Conservation (phyloP, 2,797 vertebrate genomes). For the Huso huso region DNA sequence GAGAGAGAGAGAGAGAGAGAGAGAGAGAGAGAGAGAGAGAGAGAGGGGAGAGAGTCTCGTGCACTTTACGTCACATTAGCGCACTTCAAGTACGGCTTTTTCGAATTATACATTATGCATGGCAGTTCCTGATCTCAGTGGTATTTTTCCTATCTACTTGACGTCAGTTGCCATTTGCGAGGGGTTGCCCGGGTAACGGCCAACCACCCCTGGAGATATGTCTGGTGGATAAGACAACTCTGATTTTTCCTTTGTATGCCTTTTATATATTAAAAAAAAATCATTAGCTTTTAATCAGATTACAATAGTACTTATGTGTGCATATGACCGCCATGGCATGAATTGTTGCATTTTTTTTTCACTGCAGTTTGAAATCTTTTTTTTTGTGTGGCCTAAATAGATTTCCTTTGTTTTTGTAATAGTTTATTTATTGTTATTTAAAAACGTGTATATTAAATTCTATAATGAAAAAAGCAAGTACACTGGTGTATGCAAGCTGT, state of each 20-base stretch:
- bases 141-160: slow-evolving; percentile 78
- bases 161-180: slow-evolving; percentile 86
- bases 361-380: too few species aligned
- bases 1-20: neutral
- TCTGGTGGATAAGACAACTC: slow-evolving; percentile 70
- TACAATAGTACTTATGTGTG: slow-evolving; percentile 29
- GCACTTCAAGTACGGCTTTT: slow-evolving; percentile 53
- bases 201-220: slow-evolving; percentile 74
- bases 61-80: slow-evolving; percentile 61
- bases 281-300: slow-evolving; percentile 55
- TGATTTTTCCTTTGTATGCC: slow-evolving; percentile 55
- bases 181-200: slow-evolving; percentile 82
- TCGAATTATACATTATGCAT: slow-evolving; percentile 78
- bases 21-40: slow-evolving; percentile 5
- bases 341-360: too few species aligned
- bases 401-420: too few species aligned
- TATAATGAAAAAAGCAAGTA: too few species aligned
- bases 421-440: too few species aligned
- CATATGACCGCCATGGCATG: too few species aligned
- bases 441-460: too few species aligned
- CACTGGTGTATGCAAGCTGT: too few species aligned
- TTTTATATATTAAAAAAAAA: too few species aligned
- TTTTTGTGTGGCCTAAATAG: too few species aligned
- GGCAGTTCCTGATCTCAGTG: slow-evolving; percentile 63
- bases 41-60: slow-evolving; percentile 34